Evolutionary conservation across 1,140 invertebrate species (phyloP).

Genomic region (Microplitis demolitor): DNA sequence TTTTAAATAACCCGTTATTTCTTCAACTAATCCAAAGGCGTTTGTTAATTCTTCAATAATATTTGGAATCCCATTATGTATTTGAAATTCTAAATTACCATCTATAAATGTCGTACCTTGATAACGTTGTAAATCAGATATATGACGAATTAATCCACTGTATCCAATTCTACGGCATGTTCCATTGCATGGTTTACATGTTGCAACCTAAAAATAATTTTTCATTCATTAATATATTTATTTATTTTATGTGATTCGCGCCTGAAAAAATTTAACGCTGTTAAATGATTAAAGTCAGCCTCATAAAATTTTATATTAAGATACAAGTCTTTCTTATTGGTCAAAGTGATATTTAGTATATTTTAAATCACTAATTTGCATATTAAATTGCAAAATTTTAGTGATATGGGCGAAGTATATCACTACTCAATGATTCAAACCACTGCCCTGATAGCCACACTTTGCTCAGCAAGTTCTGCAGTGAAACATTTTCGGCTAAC

Average conservation of each 20-base stretch:
- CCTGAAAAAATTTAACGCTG: too few species aligned
- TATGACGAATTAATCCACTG: slow-evolving; percentile 46
- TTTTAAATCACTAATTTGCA: too few species aligned
- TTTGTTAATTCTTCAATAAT: slow-evolving; percentile 65
- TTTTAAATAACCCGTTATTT: slow-evolving; percentile 66
- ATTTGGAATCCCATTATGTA: slow-evolving; percentile 62
- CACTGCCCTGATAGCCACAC: too few species aligned
- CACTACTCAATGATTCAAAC: too few species aligned
- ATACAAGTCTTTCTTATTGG: too few species aligned
- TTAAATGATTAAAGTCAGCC: too few species aligned
- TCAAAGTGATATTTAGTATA: too few species aligned
- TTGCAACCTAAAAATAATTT: slow-evolving; percentile 35
- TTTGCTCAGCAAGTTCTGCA: too few species aligned
- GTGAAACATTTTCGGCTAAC: too few species aligned
- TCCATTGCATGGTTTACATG: slow-evolving; percentile 39
- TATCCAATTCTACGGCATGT: slow-evolving; percentile 53
- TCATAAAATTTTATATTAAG: too few species aligned
- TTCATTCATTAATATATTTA: not conserved
- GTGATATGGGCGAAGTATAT: too few species aligned
- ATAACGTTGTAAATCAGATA: slow-evolving; percentile 46
- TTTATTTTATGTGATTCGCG: not conserved
- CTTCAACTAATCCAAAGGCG: slow-evolving; percentile 66
- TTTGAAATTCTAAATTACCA: slow-evolving; percentile 67
- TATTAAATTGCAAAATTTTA: too few species aligned
- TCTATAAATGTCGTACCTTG: slow-evolving; percentile 67